Evolutionary conservation across 1,140 invertebrate genomes (phyloP), one percentile per base, ranked within the genome.

Genomic region (Microplitis mediator): DNA sequence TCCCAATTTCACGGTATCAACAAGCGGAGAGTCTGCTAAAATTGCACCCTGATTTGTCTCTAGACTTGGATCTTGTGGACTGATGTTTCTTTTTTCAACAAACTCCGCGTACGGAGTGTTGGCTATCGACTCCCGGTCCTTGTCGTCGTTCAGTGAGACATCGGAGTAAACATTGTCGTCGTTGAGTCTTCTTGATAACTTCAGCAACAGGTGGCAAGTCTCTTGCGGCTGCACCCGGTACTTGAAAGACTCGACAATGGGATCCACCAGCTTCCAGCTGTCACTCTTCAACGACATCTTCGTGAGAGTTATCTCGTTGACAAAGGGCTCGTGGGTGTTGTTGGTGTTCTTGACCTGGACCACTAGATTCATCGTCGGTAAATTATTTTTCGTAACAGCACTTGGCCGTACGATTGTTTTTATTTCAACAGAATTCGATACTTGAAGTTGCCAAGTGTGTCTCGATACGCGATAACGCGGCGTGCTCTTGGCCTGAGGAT

Each of bases 271-370:
- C 13, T 80, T 76, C 91, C 91, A 92, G 8, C 77, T 74, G 13
- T 84, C 76, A 79, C 91, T 91, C 36, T 90, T 84, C 67, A 91
- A 85, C 3, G 87, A 88, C 16, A 91, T 86, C 74, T 90, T 89
- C 2, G 87, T 83, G n/a, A 92, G 74, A 60, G 88, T 85, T 50
- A 93, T 88, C 78, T 92, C 90, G 39, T 90, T 89, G 45, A 88
- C 84, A 51, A 89, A 87, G 1, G 88, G 82, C 79, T 90, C 87
- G 71, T 91, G 89, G n/a, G 89, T 84, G 76, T 91, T 89, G 85
- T 92, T 92, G 8, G 89, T 86, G 82, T 93, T 94, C 75, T 91
- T 91, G 2, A 92, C 83, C 71, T 89, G 89, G 14, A 93, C 80
- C 60, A 90, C 88, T 4, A 93, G 76, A 58, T 91, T 90, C 66